Evolutionary conservation across 2,113 vertebrate species (phyloP).

Genomic region (Callocephalon fimbriatum): DNA sequence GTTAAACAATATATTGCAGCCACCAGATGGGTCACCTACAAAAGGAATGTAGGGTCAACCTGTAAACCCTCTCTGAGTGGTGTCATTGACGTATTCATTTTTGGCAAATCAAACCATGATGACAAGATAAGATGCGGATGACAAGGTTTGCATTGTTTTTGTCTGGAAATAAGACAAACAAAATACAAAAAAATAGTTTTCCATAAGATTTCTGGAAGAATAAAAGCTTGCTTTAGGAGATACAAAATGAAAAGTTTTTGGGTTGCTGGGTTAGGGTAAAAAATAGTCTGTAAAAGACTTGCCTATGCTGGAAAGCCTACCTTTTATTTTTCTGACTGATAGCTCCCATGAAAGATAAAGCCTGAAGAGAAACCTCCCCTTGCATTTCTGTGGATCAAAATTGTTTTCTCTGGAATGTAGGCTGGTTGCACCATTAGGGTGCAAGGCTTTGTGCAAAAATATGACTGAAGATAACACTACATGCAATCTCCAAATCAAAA

Average conservation of each 20-base stretch:
- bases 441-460: background rate
- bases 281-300: background rate
- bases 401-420: background rate
- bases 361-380: background rate
- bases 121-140: background rate
- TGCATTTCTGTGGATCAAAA: background rate
- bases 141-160: background rate
- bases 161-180: background rate
- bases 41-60: background rate
- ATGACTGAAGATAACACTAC: background rate
- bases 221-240: background rate
- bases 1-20: background rate
- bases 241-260: background rate
- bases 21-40: background rate
- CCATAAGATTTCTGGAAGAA: background rate
- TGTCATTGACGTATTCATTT: background rate
- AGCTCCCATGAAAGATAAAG: background rate
- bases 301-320: background rate
- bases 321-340: too few species aligned
- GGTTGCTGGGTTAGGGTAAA: background rate
- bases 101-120: background rate
- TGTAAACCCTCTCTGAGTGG: background rate
- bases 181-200: fast-evolving
- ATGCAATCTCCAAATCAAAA: background rate
- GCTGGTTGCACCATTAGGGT: background rate